phyloP scores from a whole-genome alignment of 1,140 invertebrate genomes.

The Drosophila aff. region DNA sequence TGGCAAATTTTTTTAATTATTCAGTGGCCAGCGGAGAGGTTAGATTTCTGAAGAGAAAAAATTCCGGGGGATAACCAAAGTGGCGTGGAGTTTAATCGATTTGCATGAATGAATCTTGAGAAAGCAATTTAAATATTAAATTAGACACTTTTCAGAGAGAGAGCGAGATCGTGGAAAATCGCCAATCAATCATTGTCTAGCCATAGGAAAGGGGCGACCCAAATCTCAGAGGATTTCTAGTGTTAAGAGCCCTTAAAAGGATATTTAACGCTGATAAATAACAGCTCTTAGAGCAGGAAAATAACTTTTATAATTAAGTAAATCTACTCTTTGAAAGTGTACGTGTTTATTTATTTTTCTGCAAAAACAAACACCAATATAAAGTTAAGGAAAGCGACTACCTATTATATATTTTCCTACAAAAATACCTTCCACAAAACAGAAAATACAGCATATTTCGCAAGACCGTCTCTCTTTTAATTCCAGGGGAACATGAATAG shows the following conservation, averaged over 20 bases:
- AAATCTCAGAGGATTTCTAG: conserved; percentile 5
- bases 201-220: background rate
- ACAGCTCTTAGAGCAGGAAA: background rate
- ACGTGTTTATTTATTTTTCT: background rate
- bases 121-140: conserved; percentile 58
- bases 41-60: conserved; percentile 29
- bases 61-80: background rate
- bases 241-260: background rate
- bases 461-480: background rate
- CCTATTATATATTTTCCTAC: too few species aligned
- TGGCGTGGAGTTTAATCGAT: conserved; percentile 48
- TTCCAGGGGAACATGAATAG: background rate
- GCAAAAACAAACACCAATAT: background rate
- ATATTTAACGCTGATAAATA: background rate
- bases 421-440: background rate
- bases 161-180: conserved; percentile 16
- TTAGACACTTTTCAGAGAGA: conserved; percentile 27
- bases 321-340: background rate
- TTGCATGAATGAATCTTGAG: conserved; percentile 54
- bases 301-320: background rate
- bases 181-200: conserved; percentile 48
- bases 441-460: background rate
- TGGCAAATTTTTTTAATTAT: conserved; percentile 77
- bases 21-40: conserved; percentile 55
- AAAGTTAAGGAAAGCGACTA: too few species aligned